phyloP scores from a whole-genome alignment of 1,140 invertebrate genomes.

The Notospermus geniculatus region DNA sequence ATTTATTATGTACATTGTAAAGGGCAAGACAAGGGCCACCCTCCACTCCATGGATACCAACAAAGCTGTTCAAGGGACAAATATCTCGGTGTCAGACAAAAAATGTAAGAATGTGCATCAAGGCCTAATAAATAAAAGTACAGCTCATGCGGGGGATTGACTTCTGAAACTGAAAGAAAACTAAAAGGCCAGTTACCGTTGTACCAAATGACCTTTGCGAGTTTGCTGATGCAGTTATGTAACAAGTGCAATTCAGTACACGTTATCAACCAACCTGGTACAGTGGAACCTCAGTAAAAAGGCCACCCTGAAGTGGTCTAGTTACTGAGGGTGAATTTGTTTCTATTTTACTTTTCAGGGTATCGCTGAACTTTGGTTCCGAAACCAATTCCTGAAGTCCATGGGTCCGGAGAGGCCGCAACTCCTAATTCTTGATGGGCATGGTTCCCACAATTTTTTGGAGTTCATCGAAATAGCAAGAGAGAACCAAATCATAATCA shows the following conservation, averaged over 20 bases:
- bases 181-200: too few species aligned
- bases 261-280: too few species aligned
- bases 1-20: constrained; percentile 3
- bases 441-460: constrained; percentile 11
- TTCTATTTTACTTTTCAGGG: constrained; percentile 8
- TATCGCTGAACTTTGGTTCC: constrained; percentile 9
- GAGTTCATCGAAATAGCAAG: constrained; percentile 10
- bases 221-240: too few species aligned
- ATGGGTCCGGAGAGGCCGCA: constrained; percentile 8
- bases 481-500: constrained; percentile 21
- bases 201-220: too few species aligned
- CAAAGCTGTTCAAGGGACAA: constrained; percentile 3
- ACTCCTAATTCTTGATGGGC: constrained; percentile 14
- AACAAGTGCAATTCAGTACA: too few species aligned
- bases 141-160: too few species aligned
- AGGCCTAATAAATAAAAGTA: too few species aligned
- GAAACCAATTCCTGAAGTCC: not conserved
- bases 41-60: constrained; percentile 3
- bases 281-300: too few species aligned
- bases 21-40: constrained; percentile 10
- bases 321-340: not conserved
- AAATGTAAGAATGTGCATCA: constrained; percentile 1
- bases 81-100: constrained; percentile 5
- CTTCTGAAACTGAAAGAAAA: too few species aligned
- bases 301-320: too few species aligned